phyloP scores from a whole-genome alignment of 2,888 invertebrate species.

The Idaea straminata region DNA sequence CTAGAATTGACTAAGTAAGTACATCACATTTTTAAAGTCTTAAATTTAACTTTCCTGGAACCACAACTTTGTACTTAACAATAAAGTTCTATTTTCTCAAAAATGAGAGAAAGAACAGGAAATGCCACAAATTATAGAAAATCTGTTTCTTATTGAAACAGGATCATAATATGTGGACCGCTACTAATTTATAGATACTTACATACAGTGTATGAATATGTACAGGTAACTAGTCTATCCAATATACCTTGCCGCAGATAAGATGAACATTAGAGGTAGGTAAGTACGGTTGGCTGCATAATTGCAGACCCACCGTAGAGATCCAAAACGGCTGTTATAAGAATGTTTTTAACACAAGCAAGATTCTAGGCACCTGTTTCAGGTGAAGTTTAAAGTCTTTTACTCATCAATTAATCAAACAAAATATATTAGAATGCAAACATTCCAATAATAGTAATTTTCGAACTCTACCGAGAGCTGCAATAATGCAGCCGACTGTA shows the following conservation, averaged over 20 bases:
- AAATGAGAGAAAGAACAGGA: constrained; percentile 13
- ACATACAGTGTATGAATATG: neutral
- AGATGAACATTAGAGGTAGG: no score
- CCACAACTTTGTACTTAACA: constrained; percentile 6
- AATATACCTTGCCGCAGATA: neutral
- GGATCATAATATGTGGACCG: neutral
- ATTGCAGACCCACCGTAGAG: no score
- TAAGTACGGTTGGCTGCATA: no score
- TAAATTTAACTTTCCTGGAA: neutral
- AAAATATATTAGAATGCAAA: no score
- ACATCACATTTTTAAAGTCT: constrained; percentile 1
- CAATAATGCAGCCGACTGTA: no score
- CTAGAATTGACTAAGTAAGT: neutral
- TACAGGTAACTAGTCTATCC: neutral
- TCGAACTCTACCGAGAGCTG: no score
- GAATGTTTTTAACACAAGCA: no score
- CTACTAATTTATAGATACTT: neutral
- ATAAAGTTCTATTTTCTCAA: constrained; percentile 11
- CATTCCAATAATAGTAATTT: no score
- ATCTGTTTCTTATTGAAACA: neutral
- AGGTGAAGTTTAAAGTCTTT: no score
- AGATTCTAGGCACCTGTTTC: no score
- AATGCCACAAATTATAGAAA: constrained; percentile 7
- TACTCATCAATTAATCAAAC: no score
- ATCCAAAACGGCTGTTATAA: no score